phyloP scores from a whole-genome alignment of 2,113 vertebrate species.

The Albula glossodonta region DNA sequence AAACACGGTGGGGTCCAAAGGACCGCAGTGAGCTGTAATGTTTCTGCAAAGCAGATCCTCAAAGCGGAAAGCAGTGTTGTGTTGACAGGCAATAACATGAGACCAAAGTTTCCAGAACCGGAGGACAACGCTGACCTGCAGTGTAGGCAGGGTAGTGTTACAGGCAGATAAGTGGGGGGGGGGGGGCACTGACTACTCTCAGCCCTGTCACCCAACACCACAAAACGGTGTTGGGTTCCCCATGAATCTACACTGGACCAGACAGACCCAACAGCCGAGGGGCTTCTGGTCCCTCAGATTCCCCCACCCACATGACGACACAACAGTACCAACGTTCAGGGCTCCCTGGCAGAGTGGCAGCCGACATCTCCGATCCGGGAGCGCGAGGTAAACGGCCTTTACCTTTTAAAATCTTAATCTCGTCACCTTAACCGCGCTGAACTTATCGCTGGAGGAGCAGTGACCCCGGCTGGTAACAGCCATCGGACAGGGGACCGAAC shows the following conservation, averaged over 20 bases:
- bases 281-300: not conserved
- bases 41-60: not conserved
- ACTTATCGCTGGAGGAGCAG: no score
- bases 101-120: conserved; percentile 48
- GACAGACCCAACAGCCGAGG: not conserved
- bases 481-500: not conserved
- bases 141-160: conserved; percentile 18
- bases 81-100: conserved; percentile 35
- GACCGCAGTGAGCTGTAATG: not conserved
- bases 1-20: no score
- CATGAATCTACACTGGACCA: not conserved
- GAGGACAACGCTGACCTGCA: not conserved
- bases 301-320: not conserved
- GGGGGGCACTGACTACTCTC: not conserved
- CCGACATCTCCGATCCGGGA: not conserved
- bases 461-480: no score
- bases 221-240: not conserved
- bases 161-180: conserved; percentile 20
- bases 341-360: not conserved
- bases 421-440: not conserved
- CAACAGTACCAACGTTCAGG: not conserved
- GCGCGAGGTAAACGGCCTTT: no score
- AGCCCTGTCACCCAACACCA: conserved; percentile 5
- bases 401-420: conserved; percentile 2
- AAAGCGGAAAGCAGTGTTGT: not conserved